These are phyloP conservation scores for Catagonus wagneri DNA, from an alignment of 2,113 vertebrate genomes.

Conservation along the genomic window DNA sequence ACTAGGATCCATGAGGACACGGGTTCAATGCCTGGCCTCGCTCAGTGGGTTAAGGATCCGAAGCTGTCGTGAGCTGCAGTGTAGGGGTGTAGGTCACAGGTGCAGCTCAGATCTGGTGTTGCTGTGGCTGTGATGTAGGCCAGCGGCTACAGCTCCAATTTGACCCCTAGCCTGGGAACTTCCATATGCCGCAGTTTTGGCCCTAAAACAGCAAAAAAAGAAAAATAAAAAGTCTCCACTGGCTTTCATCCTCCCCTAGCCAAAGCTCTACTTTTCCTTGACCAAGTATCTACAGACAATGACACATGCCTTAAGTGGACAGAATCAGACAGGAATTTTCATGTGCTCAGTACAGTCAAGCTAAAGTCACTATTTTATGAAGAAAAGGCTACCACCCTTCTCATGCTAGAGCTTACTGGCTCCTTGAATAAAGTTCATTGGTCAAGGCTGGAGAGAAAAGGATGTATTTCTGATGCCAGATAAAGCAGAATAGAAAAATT, in stretches of 20 bases:
- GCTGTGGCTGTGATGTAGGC: no score
- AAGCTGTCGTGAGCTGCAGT: no score
- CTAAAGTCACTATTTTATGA: neutral
- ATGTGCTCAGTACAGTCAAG: neutral
- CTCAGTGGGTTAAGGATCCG: no score
- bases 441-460: neutral
- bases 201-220: no score
- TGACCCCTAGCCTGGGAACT: no score
- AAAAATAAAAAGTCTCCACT: neutral
- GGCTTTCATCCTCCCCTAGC: neutral
- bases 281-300: neutral
- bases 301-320: neutral
- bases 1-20: no score
- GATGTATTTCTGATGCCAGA: conserved; percentile 20
- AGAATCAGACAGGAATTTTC: neutral
- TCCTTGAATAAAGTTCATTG: conserved; percentile 31
- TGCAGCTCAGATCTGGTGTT: no score
- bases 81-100: no score
- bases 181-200: no score
- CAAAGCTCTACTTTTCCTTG: neutral
- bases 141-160: no score
- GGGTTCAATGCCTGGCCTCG: no score
- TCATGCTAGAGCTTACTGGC: neutral
- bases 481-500: conserved; percentile 37
- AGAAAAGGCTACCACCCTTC: neutral